Evolutionary conservation across 2,888 invertebrate genomes (phyloP).

Genomic region (Calliphora vomitoria): DNA sequence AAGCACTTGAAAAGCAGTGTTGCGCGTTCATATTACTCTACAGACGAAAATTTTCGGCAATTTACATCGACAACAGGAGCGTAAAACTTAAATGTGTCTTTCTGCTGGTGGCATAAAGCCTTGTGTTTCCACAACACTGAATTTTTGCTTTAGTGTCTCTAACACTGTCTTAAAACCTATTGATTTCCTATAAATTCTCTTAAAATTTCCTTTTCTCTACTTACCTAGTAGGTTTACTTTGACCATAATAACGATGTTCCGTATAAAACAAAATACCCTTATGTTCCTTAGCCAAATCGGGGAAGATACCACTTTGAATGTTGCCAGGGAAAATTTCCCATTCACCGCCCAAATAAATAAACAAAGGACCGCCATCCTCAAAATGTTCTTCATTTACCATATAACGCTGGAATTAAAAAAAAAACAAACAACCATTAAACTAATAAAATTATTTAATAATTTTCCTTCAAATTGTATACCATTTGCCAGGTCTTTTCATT

Average conservation of each 20-base stretch:
- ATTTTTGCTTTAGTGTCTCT: too few species aligned
- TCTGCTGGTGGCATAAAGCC: too few species aligned
- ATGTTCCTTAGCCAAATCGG: slow-evolving; percentile 86
- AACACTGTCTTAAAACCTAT: too few species aligned
- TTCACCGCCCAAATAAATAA: slow-evolving; percentile 89
- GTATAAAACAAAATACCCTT: slow-evolving; percentile 89
- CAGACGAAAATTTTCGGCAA: too few species aligned
- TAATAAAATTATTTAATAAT: neutral
- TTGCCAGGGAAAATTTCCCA: slow-evolving; percentile 87
- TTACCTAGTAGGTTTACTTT: slow-evolving; percentile 89
- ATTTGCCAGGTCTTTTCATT: slow-evolving; percentile 86
- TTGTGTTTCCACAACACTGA: too few species aligned
- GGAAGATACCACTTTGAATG: slow-evolving; percentile 87
- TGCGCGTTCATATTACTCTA: too few species aligned
- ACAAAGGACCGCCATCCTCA: slow-evolving; percentile 86
- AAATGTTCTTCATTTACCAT: slow-evolving; percentile 85
- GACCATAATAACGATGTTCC: slow-evolving; percentile 93
- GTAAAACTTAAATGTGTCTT: too few species aligned
- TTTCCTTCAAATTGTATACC: slow-evolving; percentile 73
- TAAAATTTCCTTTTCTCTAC: slow-evolving; percentile 70
- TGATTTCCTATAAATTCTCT: neutral
- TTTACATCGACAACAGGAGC: too few species aligned
- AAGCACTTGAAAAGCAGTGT: too few species aligned
- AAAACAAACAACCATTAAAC: slow-evolving; percentile 40
- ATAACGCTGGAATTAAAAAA: slow-evolving; percentile 82